Conservation (phyloP, 2,888 invertebrate species). For the Papilio demoleus region DNA sequence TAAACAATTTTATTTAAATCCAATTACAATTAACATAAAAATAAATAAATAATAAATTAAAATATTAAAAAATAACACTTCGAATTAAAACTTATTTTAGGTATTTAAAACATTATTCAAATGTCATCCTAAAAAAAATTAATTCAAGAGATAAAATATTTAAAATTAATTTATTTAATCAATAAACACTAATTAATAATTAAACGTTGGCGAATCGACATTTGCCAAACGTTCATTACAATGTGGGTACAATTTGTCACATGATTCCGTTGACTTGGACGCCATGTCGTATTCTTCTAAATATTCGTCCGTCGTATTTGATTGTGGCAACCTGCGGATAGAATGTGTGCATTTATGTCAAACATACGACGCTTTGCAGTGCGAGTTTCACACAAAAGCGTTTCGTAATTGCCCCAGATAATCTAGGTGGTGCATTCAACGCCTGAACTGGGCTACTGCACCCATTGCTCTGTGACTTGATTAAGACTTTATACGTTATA, state of each 20-base stretch:
- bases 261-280: slow-evolving; percentile 56
- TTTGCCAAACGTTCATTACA: slow-evolving; percentile 53
- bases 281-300: slow-evolving; percentile 66
- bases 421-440: slow-evolving; percentile 36
- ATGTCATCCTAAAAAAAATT: neutral
- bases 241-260: slow-evolving; percentile 67
- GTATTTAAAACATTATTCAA: neutral
- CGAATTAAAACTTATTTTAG: neutral
- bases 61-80: neutral
- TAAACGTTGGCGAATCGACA: slow-evolving; percentile 41
- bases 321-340: slow-evolving; percentile 66
- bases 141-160: neutral
- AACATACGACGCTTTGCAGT: slow-evolving; percentile 2
- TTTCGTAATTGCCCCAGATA: slow-evolving; percentile 39
- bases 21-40: neutral
- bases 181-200: slow-evolving; percentile 33
- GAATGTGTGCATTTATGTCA: slow-evolving; percentile 20
- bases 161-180: neutral
- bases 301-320: slow-evolving; percentile 50
- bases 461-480: slow-evolving; percentile 19
- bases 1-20: neutral
- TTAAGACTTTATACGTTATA: slow-evolving; percentile 24
- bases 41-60: neutral
- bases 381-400: slow-evolving; percentile 30
- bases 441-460: slow-evolving; percentile 35